phyloP scores from a whole-genome alignment of 2,888 invertebrate species.

The Tipula lateralis region DNA sequence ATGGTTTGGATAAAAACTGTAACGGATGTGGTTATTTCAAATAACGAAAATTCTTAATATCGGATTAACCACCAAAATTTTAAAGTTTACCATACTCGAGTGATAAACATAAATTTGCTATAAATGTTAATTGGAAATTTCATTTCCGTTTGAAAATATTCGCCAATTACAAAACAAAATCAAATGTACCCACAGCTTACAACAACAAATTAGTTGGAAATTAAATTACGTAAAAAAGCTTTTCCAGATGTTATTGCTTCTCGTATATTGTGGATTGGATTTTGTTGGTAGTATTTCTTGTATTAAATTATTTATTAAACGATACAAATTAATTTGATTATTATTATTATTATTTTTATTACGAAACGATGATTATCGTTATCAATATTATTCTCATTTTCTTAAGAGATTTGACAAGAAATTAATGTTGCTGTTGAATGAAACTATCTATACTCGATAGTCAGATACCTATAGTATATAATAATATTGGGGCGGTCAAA shows the following conservation, averaged over 20 bases:
- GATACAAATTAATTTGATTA: neutral
- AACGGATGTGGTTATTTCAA: neutral
- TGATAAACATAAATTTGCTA: neutral
- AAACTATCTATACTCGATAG: neutral
- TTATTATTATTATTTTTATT: neutral
- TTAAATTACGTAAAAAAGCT: neutral
- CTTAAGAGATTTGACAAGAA: neutral
- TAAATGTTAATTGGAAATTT: neutral
- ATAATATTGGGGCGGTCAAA: no score
- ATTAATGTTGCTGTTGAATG: neutral
- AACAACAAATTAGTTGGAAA: neutral
- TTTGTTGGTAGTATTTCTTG: neutral
- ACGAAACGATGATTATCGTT: no score
- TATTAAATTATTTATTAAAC: neutral
- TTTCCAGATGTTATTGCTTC: neutral
- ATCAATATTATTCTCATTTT: neutral
- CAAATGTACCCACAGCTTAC: neutral
- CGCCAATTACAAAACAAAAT: neutral
- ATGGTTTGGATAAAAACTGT: no score
- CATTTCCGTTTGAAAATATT: neutral
- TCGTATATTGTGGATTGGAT: neutral
- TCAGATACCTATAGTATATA: no score
- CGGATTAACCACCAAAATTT: no score
- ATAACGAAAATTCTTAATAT: no score
- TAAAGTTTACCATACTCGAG: no score